Evolutionary conservation across 1,140 invertebrate genomes (phyloP).

Genomic region (Platorchestia sp.): DNA sequence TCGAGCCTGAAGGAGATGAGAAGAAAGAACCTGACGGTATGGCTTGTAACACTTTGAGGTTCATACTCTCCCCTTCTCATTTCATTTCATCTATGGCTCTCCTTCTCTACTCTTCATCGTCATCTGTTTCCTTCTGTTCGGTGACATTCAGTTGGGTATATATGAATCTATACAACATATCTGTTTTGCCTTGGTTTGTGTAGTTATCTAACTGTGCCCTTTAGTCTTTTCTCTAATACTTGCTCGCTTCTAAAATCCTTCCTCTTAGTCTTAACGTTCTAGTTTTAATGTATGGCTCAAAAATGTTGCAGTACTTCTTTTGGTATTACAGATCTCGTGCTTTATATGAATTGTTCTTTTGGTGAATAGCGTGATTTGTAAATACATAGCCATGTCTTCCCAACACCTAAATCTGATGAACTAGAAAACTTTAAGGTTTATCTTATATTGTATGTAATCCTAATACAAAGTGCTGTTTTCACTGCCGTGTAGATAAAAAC

Average conservation of each 20-base stretch:
- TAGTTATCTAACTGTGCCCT: neutral
- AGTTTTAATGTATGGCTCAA: neutral
- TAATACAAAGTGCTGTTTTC: neutral
- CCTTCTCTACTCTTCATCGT: neutral
- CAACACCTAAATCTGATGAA: neutral
- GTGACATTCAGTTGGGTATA: neutral
- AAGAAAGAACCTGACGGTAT: slow-evolving; percentile 67
- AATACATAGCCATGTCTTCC: neutral
- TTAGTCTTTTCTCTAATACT: neutral
- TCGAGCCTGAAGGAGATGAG: slow-evolving; percentile 73
- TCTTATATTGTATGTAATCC: neutral
- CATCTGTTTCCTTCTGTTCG: neutral
- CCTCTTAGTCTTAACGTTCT: neutral
- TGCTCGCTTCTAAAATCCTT: slow-evolving; percentile 7
- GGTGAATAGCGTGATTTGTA: neutral
- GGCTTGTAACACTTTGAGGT: slow-evolving; percentile 11
- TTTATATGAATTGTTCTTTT: slow-evolving; percentile 2
- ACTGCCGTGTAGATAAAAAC: neutral
- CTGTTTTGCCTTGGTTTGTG: slow-evolving; percentile 6
- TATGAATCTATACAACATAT: neutral
- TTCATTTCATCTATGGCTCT: neutral
- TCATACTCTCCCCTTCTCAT: neutral
- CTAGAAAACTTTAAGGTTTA: neutral
- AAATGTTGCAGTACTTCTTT: neutral
- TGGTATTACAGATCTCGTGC: neutral